These are phyloP conservation scores for Ricordea florida DNA, from an alignment of 92 coral and sea anemone genomes.

Conservation along the genomic window DNA sequence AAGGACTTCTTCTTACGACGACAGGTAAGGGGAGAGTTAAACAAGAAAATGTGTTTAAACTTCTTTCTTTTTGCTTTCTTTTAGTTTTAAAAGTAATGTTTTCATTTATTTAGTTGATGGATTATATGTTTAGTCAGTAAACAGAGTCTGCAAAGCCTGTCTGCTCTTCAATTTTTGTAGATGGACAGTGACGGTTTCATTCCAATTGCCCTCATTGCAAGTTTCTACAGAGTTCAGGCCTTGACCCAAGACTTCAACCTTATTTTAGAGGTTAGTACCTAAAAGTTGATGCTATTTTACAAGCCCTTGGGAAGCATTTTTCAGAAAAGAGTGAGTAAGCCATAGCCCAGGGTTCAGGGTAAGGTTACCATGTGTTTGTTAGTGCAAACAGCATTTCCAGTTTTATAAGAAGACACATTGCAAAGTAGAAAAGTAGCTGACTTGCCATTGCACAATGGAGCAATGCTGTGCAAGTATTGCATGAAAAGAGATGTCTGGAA, in stretches of 20 bases:
- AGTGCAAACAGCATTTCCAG: too few relatives aligned
- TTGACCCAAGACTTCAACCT: conserved; percentile 86
- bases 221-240: conserved; percentile 98
- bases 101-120: not conserved
- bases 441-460: too few relatives aligned
- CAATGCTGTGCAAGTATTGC: too few relatives aligned
- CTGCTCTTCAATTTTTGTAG: conserved; percentile 41
- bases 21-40: conserved; percentile 39
- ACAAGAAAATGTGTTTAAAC: not conserved
- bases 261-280: conserved; percentile 80
- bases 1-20: conserved; percentile 83
- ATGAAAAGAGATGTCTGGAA: too few relatives aligned
- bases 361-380: too few relatives aligned
- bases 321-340: too few relatives aligned
- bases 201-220: conserved; percentile 88
- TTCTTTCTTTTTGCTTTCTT: not conserved
- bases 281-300: not conserved
- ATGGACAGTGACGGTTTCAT: conserved; percentile 96
- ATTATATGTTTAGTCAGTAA: not conserved
- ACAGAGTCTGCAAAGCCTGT: not conserved
- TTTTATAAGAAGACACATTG: too few relatives aligned
- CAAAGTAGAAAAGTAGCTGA: too few relatives aligned
- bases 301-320: too few relatives aligned
- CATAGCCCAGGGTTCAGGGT: too few relatives aligned
- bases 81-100: not conserved